These are phyloP conservation scores for Drosophila acutilabella DNA, from an alignment of 2,888 invertebrate genomes.

Conservation along the genomic window DNA sequence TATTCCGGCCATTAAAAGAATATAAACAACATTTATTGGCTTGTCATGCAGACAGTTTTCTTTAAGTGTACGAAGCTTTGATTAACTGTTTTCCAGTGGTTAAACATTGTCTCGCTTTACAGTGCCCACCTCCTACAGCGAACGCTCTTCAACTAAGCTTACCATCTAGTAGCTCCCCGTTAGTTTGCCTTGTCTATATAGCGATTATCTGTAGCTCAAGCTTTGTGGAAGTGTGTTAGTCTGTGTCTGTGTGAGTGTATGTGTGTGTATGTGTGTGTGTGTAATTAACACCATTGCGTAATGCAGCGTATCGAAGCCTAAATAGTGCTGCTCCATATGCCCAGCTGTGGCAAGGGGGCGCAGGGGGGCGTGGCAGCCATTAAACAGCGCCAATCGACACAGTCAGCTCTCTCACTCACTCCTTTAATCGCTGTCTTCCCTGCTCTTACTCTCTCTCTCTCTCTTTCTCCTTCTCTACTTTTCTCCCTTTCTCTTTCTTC, in stretches of 20 bases:
- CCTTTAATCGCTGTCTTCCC: neutral
- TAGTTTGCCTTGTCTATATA: slow-evolving; percentile 33
- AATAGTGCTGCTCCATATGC: slow-evolving; percentile 81
- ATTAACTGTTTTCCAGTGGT: slow-evolving; percentile 68
- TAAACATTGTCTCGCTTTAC: slow-evolving; percentile 55
- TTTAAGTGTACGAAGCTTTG: slow-evolving; percentile 52
- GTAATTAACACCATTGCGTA: slow-evolving; percentile 85
- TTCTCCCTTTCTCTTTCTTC: slow-evolving; percentile 1
- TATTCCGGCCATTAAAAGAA: slow-evolving; percentile 1
- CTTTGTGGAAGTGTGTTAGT: slow-evolving; percentile 1
- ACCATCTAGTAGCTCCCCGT: slow-evolving; percentile 7
- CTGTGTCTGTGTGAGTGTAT: slow-evolving; percentile 5
- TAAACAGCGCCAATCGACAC: slow-evolving; percentile 48
- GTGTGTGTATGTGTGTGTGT: slow-evolving; percentile 57
- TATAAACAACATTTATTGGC: slow-evolving; percentile 9
- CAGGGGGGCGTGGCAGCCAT: slow-evolving; percentile 64
- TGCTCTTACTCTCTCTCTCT: neutral
- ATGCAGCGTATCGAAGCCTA: slow-evolving; percentile 84
- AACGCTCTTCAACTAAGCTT: neutral
- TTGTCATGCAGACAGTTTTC: slow-evolving; percentile 16
- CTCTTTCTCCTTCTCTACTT: neutral
- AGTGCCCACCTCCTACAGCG: neutral
- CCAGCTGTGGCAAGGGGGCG: slow-evolving; percentile 36
- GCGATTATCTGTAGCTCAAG: slow-evolving; percentile 56
- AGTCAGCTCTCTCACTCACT: slow-evolving; percentile 18